Evolutionary conservation across 2,797 vertebrate genomes (phyloP), one percentile per base, ranked within the genome.

Genomic region (Sciaenops ocellatus): DNA sequence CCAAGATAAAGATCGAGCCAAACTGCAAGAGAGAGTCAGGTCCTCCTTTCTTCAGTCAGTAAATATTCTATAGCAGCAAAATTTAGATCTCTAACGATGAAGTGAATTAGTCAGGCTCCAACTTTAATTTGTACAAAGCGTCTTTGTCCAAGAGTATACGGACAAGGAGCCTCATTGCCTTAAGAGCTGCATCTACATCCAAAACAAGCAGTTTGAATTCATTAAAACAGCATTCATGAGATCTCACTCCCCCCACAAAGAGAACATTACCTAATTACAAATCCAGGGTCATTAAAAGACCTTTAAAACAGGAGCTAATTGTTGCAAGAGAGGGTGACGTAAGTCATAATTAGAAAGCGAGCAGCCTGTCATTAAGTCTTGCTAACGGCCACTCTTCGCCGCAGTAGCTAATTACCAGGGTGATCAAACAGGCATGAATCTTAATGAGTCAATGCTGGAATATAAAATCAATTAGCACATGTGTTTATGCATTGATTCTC

Each of bases 231-330:
- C 65, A 78, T 90, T 90, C 78, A 87, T 50, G 63, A 69, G 67
- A 79, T 81, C 67, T 52, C 50, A 5, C 75, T 76, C 57, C 38
- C 18, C 61, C 56, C 65, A 78, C 77, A 85, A 70, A 73, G 61
- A 70, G 79, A 87, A 85, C 83, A 91, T 92, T 90, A 85, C 82
- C 87, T 78, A 89, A 89, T 92, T 87, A 89, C 79, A 90, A 91
- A 90, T 83, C 63, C 80, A 72, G 65, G 69, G 80, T 79, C 48
- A 67, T 93, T 90, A 90, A 89, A 92, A 87, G 69, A 66, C 73
- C 87, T 88, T 90, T 90, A 91, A 91, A 93, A 93, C 75, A 79
- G 85, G 54, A 90, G 85, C 85, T 89, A 93, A 93, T 90, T 86
- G 87, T 76, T 70, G 76, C 61, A 57, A 57, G 83, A 80, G 77